Conservation (phyloP, 2,797 vertebrate species). For the Eulemur coronatus region DNA sequence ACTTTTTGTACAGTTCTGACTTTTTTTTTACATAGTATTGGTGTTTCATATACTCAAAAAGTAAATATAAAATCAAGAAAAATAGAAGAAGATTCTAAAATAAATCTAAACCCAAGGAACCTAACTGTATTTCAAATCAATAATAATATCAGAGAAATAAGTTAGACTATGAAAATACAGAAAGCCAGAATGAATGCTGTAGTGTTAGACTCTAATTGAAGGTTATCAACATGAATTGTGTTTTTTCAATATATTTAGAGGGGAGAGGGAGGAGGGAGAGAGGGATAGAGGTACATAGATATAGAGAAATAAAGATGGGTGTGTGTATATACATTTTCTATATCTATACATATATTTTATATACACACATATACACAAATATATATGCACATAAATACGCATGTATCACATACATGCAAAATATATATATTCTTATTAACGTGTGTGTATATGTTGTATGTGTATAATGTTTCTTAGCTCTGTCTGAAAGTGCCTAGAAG, state of each 20-base stretch:
- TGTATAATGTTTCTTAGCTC: not conserved
- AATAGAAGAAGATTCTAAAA: not conserved
- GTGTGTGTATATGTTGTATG: not conserved
- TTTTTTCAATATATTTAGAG: not conserved
- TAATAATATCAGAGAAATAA: slow-evolving; percentile 4
- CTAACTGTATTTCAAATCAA: not conserved
- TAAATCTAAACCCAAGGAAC: not conserved
- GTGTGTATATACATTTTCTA: not conserved
- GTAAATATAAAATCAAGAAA: not conserved
- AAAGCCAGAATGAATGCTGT: not conserved
- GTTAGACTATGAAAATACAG: not conserved
- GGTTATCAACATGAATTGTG: not conserved
- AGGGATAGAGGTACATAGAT: not conserved
- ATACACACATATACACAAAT: not conserved
- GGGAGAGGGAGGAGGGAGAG: not conserved
- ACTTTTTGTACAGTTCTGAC: not conserved
- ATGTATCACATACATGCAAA: not conserved
- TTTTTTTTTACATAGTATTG: not conserved
- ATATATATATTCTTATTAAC: not conserved
- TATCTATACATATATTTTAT: not conserved
- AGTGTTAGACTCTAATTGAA: not conserved
- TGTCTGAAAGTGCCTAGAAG: not conserved
- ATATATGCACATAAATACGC: not conserved
- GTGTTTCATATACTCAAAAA: not conserved
- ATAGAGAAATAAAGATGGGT: not conserved